Evolutionary conservation across 2,888 invertebrate genomes (phyloP).

Genomic region (Perizoma flavofasciatum): DNA sequence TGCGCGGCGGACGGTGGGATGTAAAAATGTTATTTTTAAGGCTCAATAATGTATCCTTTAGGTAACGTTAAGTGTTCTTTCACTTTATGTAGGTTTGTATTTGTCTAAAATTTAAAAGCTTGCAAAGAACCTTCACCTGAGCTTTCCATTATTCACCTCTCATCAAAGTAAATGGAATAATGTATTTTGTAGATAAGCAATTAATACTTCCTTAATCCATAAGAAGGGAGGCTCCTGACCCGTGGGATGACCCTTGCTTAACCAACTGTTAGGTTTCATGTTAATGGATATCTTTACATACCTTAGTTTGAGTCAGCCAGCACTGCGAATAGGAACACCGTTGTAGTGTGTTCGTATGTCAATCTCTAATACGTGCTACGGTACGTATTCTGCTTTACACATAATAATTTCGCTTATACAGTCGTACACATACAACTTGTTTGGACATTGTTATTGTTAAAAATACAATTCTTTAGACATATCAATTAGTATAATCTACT

Average conservation of each 20-base stretch:
- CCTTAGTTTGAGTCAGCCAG: background rate
- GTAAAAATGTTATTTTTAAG: slow-evolving; percentile 83
- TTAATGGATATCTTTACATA: slow-evolving; percentile 45
- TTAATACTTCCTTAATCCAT: slow-evolving; percentile 60
- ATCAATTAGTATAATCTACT: no score
- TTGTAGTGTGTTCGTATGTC: no score
- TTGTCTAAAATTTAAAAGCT: background rate
- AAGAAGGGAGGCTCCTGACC: slow-evolving; percentile 52
- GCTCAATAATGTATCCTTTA: slow-evolving; percentile 77
- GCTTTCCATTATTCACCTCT: slow-evolving; percentile 25
- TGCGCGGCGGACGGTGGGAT: slow-evolving; percentile 72
- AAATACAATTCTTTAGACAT: no score
- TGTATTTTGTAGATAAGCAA: slow-evolving; percentile 50
- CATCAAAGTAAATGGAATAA: slow-evolving; percentile 38
- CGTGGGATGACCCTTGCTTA: slow-evolving; percentile 72
- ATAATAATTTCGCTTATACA: no score
- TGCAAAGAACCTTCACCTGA: background rate
- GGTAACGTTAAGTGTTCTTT: slow-evolving; percentile 72
- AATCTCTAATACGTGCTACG: no score
- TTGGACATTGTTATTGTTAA: no score
- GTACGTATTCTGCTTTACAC: no score
- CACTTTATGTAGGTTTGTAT: slow-evolving; percentile 46
- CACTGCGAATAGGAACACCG: slow-evolving; percentile 16
- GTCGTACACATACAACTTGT: no score
- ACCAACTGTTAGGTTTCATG: slow-evolving; percentile 58